These are phyloP conservation scores for Sepioteuthis lessoniana DNA, from an alignment of 2,888 invertebrate genomes.

Conservation along the genomic window DNA sequence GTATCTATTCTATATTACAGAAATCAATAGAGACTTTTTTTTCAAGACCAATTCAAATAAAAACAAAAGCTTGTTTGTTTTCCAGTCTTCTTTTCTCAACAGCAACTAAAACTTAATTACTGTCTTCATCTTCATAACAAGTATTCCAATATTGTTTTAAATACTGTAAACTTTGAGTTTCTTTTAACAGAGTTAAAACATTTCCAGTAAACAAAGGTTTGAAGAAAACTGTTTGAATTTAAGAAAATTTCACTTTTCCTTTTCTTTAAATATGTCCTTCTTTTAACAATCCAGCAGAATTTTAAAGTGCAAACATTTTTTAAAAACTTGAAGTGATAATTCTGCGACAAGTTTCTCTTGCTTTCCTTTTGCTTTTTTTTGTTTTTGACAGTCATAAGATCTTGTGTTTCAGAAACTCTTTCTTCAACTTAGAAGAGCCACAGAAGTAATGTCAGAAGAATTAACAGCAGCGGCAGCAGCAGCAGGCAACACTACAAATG, in stretches of 20 bases:
- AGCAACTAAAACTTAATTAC: background rate
- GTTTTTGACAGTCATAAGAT: background rate
- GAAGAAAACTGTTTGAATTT: background rate
- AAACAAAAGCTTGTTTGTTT: background rate
- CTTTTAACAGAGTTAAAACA: background rate
- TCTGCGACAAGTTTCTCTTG: background rate
- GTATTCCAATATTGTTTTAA: background rate
- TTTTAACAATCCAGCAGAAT: background rate
- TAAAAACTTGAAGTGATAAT: background rate
- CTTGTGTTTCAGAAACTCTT: background rate
- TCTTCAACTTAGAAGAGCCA: background rate
- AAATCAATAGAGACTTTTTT: background rate
- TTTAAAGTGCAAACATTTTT: background rate
- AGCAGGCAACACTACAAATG: background rate
- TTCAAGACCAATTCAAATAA: too few species aligned
- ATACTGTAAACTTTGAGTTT: background rate
- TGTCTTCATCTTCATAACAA: background rate
- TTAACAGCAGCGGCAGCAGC: background rate
- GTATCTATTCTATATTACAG: background rate
- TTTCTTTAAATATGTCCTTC: background rate
- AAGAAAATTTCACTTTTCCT: background rate
- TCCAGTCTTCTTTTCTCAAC: background rate
- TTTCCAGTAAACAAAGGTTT: background rate
- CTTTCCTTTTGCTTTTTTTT: background rate
- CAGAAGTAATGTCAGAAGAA: background rate